Evolutionary conservation across 2,888 invertebrate species (phyloP), one percentile per base, ranked within the genome.

Genomic region (Ligdia adustata): DNA sequence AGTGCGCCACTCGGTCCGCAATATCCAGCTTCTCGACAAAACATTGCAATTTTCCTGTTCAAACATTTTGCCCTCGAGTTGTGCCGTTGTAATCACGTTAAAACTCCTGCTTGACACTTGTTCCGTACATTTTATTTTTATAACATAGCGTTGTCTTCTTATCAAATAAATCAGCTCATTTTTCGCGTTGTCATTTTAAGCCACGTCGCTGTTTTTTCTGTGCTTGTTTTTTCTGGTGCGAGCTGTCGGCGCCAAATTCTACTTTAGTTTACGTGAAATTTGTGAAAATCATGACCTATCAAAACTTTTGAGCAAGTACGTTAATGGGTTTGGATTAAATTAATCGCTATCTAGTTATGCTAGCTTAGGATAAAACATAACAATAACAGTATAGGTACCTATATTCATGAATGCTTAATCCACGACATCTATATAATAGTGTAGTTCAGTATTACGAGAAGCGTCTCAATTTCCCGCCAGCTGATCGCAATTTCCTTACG

Each of bases 401-500:
- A n/a, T 16, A 16, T 16, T 16, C 16, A 16, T 16, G 16, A 16
- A 5, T 7, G 22, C 44, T 62, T 64, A 60, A 66, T 64, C 55
- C 57, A 52, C 55, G 55, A 57, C 63, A 66, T 64, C 66, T 67
- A 61, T 64, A 65, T 59, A 60, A 57, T 60, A 60, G 55, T 35
- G 9, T 39, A 64, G 71, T 71, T 77, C 69, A 69, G 74, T 76
- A 81, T 77, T 75, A 73, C 66, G 69, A 79, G 69, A 57, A 75
- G 69, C 75, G 62, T 76, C 80, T 84, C 82, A 79, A 84, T 86
- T 85, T 85, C 82, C 86, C 75, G 69, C 55, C 62, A 69, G 69
- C 66, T 69, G 71, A 63, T 66, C 69, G 77, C 82, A 82, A 87
- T 87, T 86, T 87, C 85, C 84, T 82, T 62, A 64, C 72, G 80